phyloP scores from a whole-genome alignment of 2,888 invertebrate species.

The Melinaea menophilus region DNA sequence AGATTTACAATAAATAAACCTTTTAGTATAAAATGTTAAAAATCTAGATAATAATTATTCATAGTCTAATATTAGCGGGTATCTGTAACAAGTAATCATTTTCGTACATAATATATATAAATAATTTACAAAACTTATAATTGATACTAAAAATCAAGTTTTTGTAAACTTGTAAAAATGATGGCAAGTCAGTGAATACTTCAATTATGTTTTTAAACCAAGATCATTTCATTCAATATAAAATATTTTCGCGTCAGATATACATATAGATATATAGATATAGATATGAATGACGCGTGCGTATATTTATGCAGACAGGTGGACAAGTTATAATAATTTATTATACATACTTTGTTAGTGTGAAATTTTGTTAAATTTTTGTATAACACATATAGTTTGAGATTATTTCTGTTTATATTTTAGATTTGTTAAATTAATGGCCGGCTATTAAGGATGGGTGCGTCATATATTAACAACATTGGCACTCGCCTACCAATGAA shows the following conservation, averaged over 20 bases:
- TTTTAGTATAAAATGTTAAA: too few species aligned
- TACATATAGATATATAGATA: neutral
- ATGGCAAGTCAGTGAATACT: neutral
- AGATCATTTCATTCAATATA: neutral
- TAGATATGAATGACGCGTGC: slow-evolving; percentile 36
- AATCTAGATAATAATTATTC: too few species aligned
- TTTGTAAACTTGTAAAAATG: neutral
- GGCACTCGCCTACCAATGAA: too few species aligned
- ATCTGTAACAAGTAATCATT: too few species aligned
- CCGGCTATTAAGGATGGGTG: neutral
- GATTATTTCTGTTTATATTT: slow-evolving; percentile 1
- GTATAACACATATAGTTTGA: slow-evolving; percentile 5
- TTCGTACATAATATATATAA: too few species aligned
- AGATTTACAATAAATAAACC: too few species aligned
- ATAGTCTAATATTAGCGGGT: too few species aligned
- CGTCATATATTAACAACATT: too few species aligned
- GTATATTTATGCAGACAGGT: slow-evolving; percentile 47
- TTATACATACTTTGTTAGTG: slow-evolving; percentile 12
- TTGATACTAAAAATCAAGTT: too few species aligned
- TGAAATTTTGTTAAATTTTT: slow-evolving; percentile 14
- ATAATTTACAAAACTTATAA: too few species aligned
- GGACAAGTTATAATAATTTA: slow-evolving; percentile 28
- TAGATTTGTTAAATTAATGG: neutral
- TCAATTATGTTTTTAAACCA: neutral
- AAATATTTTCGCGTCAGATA: neutral